Evolutionary conservation across 2,113 vertebrate genomes (phyloP).

Genomic region (Gadus chalcogrammus): DNA sequence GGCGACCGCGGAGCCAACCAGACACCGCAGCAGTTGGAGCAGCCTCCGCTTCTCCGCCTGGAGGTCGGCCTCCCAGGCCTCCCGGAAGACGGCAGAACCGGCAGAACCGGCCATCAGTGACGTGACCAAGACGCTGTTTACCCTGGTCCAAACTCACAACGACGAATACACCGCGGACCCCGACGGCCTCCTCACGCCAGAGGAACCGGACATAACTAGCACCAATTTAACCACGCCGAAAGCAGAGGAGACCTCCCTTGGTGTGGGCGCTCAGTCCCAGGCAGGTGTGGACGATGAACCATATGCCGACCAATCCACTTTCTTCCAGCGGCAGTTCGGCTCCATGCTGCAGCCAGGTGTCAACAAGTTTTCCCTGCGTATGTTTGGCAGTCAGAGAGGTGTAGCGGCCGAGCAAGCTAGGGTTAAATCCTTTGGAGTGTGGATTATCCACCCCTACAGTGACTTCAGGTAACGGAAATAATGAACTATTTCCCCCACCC

Average conservation of each 20-base stretch:
- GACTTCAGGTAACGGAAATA: slow-evolving; percentile 89
- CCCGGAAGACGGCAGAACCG: slow-evolving; percentile 42
- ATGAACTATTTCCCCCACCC: background rate
- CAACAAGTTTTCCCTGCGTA: slow-evolving; percentile 96
- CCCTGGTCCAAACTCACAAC: slow-evolving; percentile 62
- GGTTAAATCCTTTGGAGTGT: slow-evolving; percentile 93
- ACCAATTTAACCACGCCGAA: background rate
- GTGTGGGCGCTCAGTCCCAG: background rate
- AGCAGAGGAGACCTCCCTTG: slow-evolving; percentile 22
- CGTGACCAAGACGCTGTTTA: slow-evolving; percentile 57
- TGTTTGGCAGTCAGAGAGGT: slow-evolving; percentile 95
- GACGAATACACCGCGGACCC: slow-evolving; percentile 57
- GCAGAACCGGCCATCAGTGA: slow-evolving; percentile 40
- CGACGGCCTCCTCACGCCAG: slow-evolving; percentile 21
- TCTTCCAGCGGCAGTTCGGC: slow-evolving; percentile 84
- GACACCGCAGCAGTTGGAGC: slow-evolving; percentile 56
- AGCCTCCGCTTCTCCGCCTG: slow-evolving; percentile 59
- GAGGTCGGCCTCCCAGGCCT: slow-evolving; percentile 54
- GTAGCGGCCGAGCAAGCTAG: slow-evolving; percentile 92
- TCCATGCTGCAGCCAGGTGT: slow-evolving; percentile 89
- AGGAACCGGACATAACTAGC: slow-evolving; percentile 27
- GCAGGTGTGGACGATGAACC: slow-evolving; percentile 20
- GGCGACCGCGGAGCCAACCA: slow-evolving; percentile 23
- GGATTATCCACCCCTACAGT: slow-evolving; percentile 98
- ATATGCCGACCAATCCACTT: slow-evolving; percentile 52